phyloP scores from a whole-genome alignment of 2,113 vertebrate genomes.

The Oreochromis aureus region DNA sequence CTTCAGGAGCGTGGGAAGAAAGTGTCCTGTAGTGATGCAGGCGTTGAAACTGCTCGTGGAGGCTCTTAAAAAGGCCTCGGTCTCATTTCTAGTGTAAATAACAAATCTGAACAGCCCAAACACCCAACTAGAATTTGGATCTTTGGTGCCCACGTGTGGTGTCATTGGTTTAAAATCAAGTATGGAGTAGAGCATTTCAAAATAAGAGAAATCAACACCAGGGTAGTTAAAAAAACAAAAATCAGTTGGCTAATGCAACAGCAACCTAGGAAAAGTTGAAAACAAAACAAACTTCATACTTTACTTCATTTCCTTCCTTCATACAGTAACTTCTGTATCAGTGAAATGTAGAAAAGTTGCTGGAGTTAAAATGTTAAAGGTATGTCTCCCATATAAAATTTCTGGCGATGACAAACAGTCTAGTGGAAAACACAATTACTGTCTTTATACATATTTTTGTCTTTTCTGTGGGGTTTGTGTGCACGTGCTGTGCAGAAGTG shows the following conservation, averaged over 20 bases:
- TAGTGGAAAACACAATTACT: neutral
- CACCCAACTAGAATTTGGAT: fast-evolving
- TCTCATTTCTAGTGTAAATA: neutral
- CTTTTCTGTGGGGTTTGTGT: neutral
- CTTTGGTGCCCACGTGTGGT: neutral
- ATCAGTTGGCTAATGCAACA: fast-evolving
- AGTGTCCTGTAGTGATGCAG: neutral
- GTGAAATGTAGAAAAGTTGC: neutral
- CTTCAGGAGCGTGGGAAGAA: neutral
- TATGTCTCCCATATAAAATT: fast-evolving
- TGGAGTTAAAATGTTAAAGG: neutral
- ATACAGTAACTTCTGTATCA: fast-evolving
- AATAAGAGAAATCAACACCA: neutral
- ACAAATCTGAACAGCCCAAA: fast-evolving
- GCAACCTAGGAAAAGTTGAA: neutral
- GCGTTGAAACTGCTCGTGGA: fast-evolving
- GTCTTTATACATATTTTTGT: fast-evolving
- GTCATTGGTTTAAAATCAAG: fast-evolving
- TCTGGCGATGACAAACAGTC: neutral
- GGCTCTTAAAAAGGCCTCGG: fast-evolving
- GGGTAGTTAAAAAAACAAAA: neutral
- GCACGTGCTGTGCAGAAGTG: neutral
- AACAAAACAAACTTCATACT: neutral
- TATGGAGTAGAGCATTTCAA: neutral
- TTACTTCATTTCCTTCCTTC: neutral